Evolutionary conservation across 2,797 vertebrate genomes (phyloP), one percentile per base, ranked within the genome.

Genomic region (Platyrinchus mystaceus): DNA sequence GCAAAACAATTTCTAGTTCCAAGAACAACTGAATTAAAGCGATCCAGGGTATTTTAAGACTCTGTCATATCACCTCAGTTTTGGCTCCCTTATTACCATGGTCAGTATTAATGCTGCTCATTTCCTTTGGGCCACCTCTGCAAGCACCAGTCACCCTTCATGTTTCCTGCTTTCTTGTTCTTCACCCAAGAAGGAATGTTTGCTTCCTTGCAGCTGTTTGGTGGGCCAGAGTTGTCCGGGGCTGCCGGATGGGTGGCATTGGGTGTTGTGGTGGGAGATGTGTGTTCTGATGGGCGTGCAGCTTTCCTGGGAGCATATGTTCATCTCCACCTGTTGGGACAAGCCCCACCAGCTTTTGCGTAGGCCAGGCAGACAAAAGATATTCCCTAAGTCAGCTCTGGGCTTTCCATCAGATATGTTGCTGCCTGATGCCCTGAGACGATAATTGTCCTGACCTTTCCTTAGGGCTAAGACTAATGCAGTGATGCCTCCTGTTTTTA

Each of bases 21-120:
- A 41, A 64, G 34, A 34, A 55, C 50, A 76, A 34, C 22, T 28
- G 41, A 66, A 82, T 85, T 58, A 32, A 55, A 90, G n/a, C 34
- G 23, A 6, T 28, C 0, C 4, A 4, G 32, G 30, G 27, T 37
- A 23, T 89, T 74, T 73, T 47, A 30, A 74, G 71, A 6, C 30
- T 36, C n/a, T 52, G 2, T 69, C 4, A 1, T 27, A 16, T 44
- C 55, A 32, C 58, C 14, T 76, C 26, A 26, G 28, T 59, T 89
- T 79, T 69, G 67, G 46, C 39, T 88, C 10, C n/a, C 9, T 1
- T 41, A 11, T 66, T 53, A 47, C 49, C 3, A 8, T 22, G 28
- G 20, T 22, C 32, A 9, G 1, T 41, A 0, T 67, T 47, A 12
- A 7, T 76, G 27, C 46, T 1, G 3, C 63, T 90, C 0, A 0